Evolutionary conservation across 2,113 vertebrate species (phyloP).

Genomic region (Bambusicola thoracicus): DNA sequence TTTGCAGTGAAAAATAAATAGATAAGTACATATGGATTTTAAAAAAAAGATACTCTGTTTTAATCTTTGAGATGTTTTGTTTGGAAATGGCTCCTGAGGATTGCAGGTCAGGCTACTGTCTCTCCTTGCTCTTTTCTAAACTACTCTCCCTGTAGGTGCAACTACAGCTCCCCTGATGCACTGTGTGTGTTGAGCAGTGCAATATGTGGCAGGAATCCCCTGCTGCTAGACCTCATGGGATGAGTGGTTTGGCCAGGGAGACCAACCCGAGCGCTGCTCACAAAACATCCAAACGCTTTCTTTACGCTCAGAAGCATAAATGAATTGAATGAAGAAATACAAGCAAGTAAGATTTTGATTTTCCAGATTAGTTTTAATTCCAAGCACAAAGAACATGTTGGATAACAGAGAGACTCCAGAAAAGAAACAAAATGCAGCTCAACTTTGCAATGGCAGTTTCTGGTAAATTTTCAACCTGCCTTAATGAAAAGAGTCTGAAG

Average conservation of each 20-base stretch:
- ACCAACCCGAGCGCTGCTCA: accelerated
- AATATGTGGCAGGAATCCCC: not conserved
- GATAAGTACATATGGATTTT: too few species aligned
- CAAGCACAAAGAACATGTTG: not conserved
- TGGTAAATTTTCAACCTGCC: not conserved
- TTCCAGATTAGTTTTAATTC: not conserved
- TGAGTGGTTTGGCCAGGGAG: not conserved
- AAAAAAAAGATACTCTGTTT: not conserved
- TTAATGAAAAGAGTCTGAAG: not conserved
- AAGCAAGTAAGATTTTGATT: not conserved
- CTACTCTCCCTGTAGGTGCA: not conserved
- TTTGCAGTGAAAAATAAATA: not conserved
- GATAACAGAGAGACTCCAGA: not conserved
- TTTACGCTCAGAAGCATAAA: not conserved
- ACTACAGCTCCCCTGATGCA: not conserved
- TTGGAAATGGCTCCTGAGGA: not conserved
- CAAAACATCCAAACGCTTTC: not conserved
- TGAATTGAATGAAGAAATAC: not conserved
- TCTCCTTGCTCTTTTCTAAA: not conserved
- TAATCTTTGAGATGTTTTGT: not conserved
- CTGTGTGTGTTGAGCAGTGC: not conserved
- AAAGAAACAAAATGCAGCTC: not conserved
- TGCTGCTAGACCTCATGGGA: not conserved
- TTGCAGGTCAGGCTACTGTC: not conserved
- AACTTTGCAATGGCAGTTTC: not conserved